Evolutionary conservation across 2,113 vertebrate genomes (phyloP).

Genomic region (Vicugna pacos): DNA sequence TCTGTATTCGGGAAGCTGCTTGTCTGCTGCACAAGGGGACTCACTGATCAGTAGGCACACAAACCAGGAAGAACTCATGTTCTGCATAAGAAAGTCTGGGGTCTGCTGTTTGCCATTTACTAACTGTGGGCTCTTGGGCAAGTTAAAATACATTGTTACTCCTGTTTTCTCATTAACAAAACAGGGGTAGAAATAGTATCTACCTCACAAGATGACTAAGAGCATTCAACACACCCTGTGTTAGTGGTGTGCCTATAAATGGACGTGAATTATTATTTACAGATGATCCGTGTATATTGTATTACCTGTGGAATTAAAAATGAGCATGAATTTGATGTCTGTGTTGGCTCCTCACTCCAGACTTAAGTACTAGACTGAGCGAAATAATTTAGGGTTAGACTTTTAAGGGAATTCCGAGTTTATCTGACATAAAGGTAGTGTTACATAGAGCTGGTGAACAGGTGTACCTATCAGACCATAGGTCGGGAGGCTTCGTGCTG

Average conservation of each 20-base stretch:
- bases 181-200: background rate
- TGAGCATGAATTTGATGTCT: background rate
- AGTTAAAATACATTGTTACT: background rate
- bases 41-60: background rate
- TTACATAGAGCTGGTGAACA: background rate
- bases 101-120: background rate
- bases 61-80: background rate
- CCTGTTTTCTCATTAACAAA: background rate
- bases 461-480: background rate
- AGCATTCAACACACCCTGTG: background rate
- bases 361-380: background rate
- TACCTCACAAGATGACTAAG: background rate
- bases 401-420: background rate
- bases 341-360: background rate
- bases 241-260: background rate
- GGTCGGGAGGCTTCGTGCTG: background rate
- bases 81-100: background rate
- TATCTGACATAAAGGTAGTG: background rate
- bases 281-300: background rate
- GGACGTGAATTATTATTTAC: slow-evolving; percentile 6
- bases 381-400: background rate
- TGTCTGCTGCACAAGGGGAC: background rate
- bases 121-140: background rate
- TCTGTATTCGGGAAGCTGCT: background rate
- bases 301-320: background rate